Conservation (phyloP, 2,113 vertebrate genomes). For the Tyrannus savana region DNA sequence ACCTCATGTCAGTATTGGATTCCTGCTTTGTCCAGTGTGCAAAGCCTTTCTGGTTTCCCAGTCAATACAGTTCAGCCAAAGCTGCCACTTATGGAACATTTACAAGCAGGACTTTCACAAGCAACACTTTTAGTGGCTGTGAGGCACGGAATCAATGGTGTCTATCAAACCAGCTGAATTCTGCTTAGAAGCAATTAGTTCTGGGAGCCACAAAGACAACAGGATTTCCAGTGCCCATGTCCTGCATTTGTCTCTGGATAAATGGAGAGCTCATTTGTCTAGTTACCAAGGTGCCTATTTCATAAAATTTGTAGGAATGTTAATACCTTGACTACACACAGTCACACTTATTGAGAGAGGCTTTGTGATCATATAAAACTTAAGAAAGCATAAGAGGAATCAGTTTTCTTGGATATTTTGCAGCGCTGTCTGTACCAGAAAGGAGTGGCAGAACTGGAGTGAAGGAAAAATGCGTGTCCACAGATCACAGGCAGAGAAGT, state of each 20-base stretch:
- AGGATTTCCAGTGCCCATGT: neutral
- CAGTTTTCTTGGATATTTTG: neutral
- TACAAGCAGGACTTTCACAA: neutral
- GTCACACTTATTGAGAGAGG: neutral
- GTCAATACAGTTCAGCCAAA: neutral
- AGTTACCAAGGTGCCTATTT: neutral
- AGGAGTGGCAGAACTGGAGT: neutral
- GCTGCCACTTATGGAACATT: fast-evolving
- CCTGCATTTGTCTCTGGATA: neutral
- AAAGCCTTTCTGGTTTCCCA: neutral
- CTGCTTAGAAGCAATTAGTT: neutral
- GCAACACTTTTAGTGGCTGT: neutral
- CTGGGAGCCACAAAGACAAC: neutral
- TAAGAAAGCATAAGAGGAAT: neutral
- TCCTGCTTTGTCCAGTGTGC: neutral
- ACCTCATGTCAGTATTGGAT: neutral
- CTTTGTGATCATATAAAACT: neutral
- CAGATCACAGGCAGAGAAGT: neutral
- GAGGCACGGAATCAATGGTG: neutral
- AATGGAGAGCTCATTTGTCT: neutral
- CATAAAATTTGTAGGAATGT: neutral
- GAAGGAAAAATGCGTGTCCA: neutral
- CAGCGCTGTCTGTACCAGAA: neutral
- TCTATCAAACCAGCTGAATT: neutral
- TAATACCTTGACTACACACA: neutral